Conservation (phyloP, 2,797 vertebrate species). For the Masticophis lateralis region DNA sequence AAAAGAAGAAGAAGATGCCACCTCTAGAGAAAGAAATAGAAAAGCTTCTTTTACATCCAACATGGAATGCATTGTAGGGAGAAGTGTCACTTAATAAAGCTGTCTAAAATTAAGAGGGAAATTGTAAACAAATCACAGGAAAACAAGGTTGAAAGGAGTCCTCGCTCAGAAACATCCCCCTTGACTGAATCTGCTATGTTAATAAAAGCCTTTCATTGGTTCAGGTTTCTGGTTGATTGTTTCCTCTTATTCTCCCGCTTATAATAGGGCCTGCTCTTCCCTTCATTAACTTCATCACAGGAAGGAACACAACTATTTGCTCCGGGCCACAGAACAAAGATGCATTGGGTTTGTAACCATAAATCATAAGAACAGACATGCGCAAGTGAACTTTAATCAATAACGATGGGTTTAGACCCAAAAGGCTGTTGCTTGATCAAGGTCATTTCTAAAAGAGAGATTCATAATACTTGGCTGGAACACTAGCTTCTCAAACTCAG, state of each 20-base stretch:
- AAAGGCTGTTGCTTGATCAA: neutral
- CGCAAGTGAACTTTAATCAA: neutral
- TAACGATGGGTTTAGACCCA: neutral
- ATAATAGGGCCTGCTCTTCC: neutral
- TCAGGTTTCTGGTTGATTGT: neutral
- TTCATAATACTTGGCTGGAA: neutral
- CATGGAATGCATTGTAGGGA: neutral
- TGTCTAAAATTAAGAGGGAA: slow-evolving; percentile 13
- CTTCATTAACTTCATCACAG: neutral
- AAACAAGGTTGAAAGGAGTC: neutral
- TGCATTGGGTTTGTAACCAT: neutral
- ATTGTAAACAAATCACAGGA: neutral
- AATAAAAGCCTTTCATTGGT: neutral
- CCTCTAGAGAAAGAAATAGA: neutral
- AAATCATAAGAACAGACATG: neutral
- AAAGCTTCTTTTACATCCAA: neutral
- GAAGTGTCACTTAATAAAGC: slow-evolving; percentile 3
- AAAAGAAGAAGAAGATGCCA: neutral
- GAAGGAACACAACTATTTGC: neutral
- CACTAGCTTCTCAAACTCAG: neutral
- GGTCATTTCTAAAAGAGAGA: neutral
- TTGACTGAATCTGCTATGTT: neutral
- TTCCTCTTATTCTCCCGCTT: neutral
- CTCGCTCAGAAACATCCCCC: neutral
- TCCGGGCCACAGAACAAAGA: neutral